Percentiles rank a stretch among this genome's conserved stretches.
Evolutionary conservation across 2,888 invertebrate species (phyloP).

Genomic region (Helicoverpa assulta): DNA sequence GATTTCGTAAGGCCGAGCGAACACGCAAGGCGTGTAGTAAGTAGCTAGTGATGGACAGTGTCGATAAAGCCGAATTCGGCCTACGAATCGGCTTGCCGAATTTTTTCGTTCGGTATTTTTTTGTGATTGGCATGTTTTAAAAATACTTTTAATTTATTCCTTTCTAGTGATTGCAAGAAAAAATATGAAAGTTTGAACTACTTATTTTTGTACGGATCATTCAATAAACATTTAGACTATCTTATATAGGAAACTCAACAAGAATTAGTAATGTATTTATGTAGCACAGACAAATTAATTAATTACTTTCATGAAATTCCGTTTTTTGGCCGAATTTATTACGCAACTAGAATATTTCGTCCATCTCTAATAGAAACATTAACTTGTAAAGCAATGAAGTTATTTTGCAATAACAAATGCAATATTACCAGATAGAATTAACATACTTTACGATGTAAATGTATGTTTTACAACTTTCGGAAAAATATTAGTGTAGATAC

Average conservation of each 20-base stretch:
- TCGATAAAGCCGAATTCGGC: slow-evolving; percentile 16
- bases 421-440: slow-evolving; percentile 20
- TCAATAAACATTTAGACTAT: too few species aligned
- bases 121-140: too few species aligned
- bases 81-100: not conserved
- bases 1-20: slow-evolving; percentile 52
- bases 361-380: slow-evolving; percentile 18
- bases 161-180: too few species aligned
- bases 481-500: slow-evolving; percentile 5
- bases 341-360: slow-evolving; percentile 12
- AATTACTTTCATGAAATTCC: not conserved
- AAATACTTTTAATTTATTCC: too few species aligned
- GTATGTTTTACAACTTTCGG: slow-evolving; percentile 25
- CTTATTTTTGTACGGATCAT: too few species aligned
- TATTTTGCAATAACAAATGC: slow-evolving; percentile 43
- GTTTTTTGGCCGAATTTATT: not conserved
- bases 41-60: slow-evolving; percentile 18
- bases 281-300: not conserved
- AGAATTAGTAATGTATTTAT: not conserved
- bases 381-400: slow-evolving; percentile 32
- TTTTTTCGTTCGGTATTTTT: not conserved
- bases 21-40: slow-evolving; percentile 46
- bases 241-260: too few species aligned
- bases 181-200: too few species aligned
- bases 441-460: slow-evolving; percentile 41